phyloP scores from a whole-genome alignment of 2,797 vertebrate genomes.

The Pitangus sulphuratus region DNA sequence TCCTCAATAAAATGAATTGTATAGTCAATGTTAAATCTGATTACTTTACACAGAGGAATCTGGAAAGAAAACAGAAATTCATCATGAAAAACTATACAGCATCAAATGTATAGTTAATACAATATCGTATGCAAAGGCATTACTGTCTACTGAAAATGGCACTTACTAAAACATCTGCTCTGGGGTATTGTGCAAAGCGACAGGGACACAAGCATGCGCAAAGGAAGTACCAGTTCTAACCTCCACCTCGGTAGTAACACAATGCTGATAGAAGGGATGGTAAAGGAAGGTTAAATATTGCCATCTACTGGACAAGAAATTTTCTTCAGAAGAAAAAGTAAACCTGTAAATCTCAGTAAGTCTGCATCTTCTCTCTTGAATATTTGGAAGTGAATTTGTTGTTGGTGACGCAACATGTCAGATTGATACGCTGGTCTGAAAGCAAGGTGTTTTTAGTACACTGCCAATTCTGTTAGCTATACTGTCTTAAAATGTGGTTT shows the following conservation, averaged over 20 bases:
- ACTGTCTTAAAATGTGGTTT: neutral
- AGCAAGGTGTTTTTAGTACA: neutral
- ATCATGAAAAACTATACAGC: neutral
- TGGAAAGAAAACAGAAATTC: slow-evolving; percentile 71
- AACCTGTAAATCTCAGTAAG: neutral
- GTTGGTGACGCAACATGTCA: neutral
- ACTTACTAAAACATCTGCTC: neutral
- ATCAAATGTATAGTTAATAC: neutral
- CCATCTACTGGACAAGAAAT: slow-evolving; percentile 74
- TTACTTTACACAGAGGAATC: slow-evolving; percentile 98
- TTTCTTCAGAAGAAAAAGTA: slow-evolving; percentile 2
- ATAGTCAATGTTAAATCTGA: slow-evolving; percentile 99
- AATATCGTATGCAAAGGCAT: neutral
- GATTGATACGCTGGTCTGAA: neutral
- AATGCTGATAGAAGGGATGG: neutral
- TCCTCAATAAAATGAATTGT: slow-evolving; percentile 99
- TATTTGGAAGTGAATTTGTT: neutral
- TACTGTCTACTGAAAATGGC: neutral
- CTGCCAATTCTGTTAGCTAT: neutral
- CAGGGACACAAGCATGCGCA: neutral
- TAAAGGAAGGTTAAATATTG: slow-evolving; percentile 58
- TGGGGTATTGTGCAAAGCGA: neutral
- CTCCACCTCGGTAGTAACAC: neutral
- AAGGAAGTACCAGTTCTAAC: neutral
- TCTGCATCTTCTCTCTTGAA: neutral